These are phyloP conservation scores for Petrosia ficiformis DNA, from an alignment of 37 sponge, comb jelly and placozoan species.

Conservation along the genomic window DNA sequence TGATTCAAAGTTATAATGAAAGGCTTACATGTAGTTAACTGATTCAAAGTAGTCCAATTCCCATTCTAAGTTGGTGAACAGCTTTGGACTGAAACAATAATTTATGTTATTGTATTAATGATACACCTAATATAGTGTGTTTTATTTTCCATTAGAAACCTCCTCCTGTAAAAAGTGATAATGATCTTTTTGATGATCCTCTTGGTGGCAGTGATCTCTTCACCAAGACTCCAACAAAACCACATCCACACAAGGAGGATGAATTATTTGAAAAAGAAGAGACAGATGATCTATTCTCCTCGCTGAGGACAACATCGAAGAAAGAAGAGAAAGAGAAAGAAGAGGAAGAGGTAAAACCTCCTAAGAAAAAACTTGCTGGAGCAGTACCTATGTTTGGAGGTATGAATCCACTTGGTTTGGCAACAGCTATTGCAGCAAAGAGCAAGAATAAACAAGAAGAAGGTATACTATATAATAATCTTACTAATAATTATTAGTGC, in stretches of 20 bases:
- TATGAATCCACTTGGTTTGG: background rate
- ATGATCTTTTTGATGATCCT: slow-evolving; percentile 11
- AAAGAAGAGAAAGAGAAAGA: slow-evolving; percentile 1
- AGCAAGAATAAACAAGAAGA: background rate
- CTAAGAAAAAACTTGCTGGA: slow-evolving; percentile 49
- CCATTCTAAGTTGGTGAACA: no score
- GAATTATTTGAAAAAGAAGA: background rate
- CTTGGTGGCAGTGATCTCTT: background rate
- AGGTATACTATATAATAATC: background rate
- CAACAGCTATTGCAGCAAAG: background rate
- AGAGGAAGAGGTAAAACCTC: background rate
- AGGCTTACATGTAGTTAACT: no score
- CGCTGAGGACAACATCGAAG: background rate
- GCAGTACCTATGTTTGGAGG: slow-evolving; percentile 69
- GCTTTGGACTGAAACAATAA: no score
- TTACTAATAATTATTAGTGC: no score
- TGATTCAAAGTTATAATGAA: no score
- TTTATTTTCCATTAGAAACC: no score
- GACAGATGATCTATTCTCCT: background rate
- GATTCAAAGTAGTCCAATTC: no score
- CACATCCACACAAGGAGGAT: background rate
- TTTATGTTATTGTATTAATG: no score
- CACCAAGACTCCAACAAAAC: background rate
- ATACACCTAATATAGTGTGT: no score
- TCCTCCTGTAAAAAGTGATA: background rate